Evolutionary conservation across 2,888 invertebrate genomes (phyloP).

Genomic region (Phyto melanocephala): DNA sequence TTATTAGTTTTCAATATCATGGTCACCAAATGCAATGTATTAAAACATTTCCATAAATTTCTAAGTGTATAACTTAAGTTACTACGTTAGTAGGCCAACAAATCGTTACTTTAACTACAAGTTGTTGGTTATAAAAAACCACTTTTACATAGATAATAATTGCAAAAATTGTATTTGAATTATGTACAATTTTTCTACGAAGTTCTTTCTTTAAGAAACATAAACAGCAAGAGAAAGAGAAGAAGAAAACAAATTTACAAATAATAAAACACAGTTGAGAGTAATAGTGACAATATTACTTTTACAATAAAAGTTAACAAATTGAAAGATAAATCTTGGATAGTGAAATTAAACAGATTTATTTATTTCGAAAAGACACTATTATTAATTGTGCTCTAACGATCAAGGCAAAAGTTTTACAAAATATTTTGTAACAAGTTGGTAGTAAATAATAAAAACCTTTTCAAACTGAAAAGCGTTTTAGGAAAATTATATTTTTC

Average conservation of each 20-base stretch:
- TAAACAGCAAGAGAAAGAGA: conserved; percentile 27
- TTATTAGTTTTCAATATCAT: too few relatives aligned
- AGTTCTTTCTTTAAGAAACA: conserved; percentile 40
- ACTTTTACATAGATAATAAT: conserved; percentile 51
- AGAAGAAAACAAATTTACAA: neutral
- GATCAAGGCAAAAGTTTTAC: neutral
- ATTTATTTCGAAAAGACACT: conserved; percentile 26
- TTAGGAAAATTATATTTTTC: too few relatives aligned
- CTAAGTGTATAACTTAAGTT: neutral
- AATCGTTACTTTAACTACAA: conserved; percentile 17
- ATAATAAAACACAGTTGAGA: conserved; percentile 14
- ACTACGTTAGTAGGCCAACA: conserved; percentile 40
- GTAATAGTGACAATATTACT: conserved; percentile 72
- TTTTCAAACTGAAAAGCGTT: too few relatives aligned
- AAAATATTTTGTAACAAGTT: neutral
- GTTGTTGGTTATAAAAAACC: conserved; percentile 49
- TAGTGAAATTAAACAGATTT: conserved; percentile 24
- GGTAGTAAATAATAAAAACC: neutral
- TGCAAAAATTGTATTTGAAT: conserved; percentile 53
- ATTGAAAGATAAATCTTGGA: conserved; percentile 71
- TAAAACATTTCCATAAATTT: neutral
- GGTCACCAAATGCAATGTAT: too few relatives aligned
- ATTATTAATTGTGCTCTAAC: neutral
- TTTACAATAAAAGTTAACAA: conserved; percentile 74
- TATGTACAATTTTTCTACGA: conserved; percentile 46